Base-by-base conservation (phyloP, 2,888 invertebrate genomes). In the Stenotaenia linearis region DNA sequence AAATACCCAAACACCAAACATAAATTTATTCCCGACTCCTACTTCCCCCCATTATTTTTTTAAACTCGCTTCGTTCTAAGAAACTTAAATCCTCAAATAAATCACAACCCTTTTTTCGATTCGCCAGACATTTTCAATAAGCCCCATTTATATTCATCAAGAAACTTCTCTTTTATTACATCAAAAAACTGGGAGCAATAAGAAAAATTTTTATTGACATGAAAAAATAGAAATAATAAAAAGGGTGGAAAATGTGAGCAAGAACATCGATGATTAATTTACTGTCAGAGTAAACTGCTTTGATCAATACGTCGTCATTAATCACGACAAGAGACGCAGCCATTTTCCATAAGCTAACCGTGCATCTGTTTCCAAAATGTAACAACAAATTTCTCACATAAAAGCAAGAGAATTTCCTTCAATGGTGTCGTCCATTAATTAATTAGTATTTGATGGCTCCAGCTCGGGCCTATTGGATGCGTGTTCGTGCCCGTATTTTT, bases 371-470 rank as follows among this genome's bases (percentile, higher is more conserved):
- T 50, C 50, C 3, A 69, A 69, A 69, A 69, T 69, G 69, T 69
- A 69, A 69, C 69, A 69, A 69, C 69, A 69, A 69, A 69, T 69
- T 69, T 69, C 69, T 69, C 69, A 69, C 69, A 69, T 69, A 69
- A 69, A 69, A 69, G 69, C 28, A 69, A 69, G 69, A 69, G 69
- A 69, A 28, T 69, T 75, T 32, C 35, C 30, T 37, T 21, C 28
- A 75, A 75, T 45, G 40, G 40, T 45, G 77, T 45, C 40, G 77
- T 45, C 77, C 77, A 77, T 77, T 77, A 77, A 77, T 77, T 77
- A 37, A 77, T 77, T 77, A 77, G 28, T 45, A 25, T 77, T 77
- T 77, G 77, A 77, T 77, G 45, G 77, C 28, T 69, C 25, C 28
- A 69, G 69, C 28, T 28, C 69, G 69, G 69, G 25, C 77, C 32